phyloP scores from a whole-genome alignment of 2,888 invertebrate genomes.

The Drosophila helvetica region DNA sequence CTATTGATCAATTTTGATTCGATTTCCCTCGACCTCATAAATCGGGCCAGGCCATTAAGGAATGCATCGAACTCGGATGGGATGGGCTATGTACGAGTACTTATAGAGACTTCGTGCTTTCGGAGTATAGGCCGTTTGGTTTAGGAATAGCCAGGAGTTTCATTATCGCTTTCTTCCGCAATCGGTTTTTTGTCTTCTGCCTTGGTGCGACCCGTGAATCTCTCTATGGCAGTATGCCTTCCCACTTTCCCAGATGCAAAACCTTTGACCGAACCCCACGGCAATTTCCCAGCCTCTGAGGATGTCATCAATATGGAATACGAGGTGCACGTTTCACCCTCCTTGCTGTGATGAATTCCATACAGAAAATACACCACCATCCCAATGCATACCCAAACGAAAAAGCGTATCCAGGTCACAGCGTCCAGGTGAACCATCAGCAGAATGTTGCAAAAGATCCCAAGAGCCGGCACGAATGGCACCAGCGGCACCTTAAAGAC shows the following conservation, averaged over 20 bases:
- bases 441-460: conserved; percentile 92
- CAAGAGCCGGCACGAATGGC: conserved; percentile 90
- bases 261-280: conserved; percentile 86
- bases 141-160: conserved; percentile 57
- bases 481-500: conserved; percentile 93
- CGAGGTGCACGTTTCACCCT: conserved; percentile 86
- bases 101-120: background rate
- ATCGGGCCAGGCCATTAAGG: conserved; percentile 28
- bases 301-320: conserved; percentile 88
- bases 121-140: conserved; percentile 3
- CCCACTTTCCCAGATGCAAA: conserved; percentile 56
- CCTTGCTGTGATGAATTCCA: conserved; percentile 93
- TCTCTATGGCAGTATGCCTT: conserved; percentile 78
- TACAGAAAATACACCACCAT: conserved; percentile 92
- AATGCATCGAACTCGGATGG: conserved; percentile 16
- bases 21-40: conserved; percentile 1
- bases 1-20: conserved; percentile 9
- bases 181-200: conserved; percentile 80
- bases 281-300: conserved; percentile 86
- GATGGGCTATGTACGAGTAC: background rate
- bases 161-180: conserved; percentile 74
- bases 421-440: conserved; percentile 92
- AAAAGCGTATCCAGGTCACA: conserved; percentile 92
- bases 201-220: conserved; percentile 80
- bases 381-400: conserved; percentile 94